Conservation (phyloP, 2,113 vertebrate genomes). For the Clupea harengus region DNA sequence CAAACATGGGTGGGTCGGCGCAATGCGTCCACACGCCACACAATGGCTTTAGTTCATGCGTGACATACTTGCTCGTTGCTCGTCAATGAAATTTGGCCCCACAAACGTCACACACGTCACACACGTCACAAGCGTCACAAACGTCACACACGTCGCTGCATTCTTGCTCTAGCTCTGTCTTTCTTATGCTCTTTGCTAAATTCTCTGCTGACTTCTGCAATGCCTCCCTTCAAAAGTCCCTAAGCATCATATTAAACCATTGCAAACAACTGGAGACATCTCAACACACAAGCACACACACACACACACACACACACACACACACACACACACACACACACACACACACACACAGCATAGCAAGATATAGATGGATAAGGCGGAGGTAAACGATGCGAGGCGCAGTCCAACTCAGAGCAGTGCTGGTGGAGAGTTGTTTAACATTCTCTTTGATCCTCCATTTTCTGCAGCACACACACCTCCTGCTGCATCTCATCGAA, state of each 20-base stretch:
- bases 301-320: background rate
- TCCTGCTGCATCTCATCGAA: background rate
- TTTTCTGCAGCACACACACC: constrained; percentile 8
- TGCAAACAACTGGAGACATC: background rate
- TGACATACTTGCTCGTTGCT: no score
- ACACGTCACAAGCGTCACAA: no score
- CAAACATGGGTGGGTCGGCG: no score
- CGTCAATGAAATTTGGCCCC: no score
- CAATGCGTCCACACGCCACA: no score
- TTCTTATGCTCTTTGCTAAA: background rate
- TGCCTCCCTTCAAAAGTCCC: background rate
- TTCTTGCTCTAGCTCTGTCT: background rate
- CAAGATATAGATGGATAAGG: background rate
- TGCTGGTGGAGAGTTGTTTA: background rate
- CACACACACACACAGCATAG: background rate
- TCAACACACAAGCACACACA: background rate
- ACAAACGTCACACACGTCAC: no score
- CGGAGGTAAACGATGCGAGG: background rate
- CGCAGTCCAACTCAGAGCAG: background rate
- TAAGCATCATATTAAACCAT: background rate
- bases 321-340: background rate
- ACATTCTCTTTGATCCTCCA: constrained; percentile 16
- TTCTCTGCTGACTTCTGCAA: background rate
- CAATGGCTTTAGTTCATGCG: no score
- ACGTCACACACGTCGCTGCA: background rate